Evolutionary conservation across 2,113 vertebrate species (phyloP), one percentile per base, ranked within the genome.

Genomic region (Gasterosteus aculeatus): DNA sequence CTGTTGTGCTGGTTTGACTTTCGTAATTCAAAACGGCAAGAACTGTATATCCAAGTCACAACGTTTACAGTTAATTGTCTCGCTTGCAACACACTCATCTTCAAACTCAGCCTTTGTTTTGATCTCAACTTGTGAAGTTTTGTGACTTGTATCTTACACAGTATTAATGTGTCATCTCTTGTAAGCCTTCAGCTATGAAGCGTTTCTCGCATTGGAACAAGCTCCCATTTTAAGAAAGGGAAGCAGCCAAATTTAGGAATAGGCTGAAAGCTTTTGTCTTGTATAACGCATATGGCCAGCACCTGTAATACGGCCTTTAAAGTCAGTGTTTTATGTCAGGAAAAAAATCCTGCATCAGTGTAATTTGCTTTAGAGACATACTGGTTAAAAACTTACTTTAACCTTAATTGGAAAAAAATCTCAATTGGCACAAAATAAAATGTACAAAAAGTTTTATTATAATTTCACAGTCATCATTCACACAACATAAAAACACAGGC

Each of bases 391-490:
- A 3, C 35, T 68, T 7, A 35, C 54, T 47, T 14, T 31, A 16
- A 3, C 39, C 10, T 2, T 39, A 0, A n/a, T 31, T 56, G n/a
- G 15, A 46, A 63, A 68, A 75, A 15, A 57, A 64, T 65, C 7
- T 29, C 1, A 41, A 47, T 2, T 7, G 51, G 56, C 2, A 68
- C 19, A 77, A 46, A 49, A 58, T 70, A 72, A 83, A 89, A 84
- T 80, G 72, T 75, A 90, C 51, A 90, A 92, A 89, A 89, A 38
- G 71, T 76, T 82, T 93, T 91, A 94, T 94, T 94, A 78, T 87
- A 81, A 83, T 93, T 92, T 94, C 92, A 93, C 90, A 93, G 86
- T 92, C 82, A 92, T 87, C 75, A 87, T 83, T 91, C 82, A 92
- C 78, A 81, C 82, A 67, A 84, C 69, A 84, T 53, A 60, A 85